These are phyloP conservation scores for Carapus acus DNA, from an alignment of 2,797 vertebrate genomes.

Conservation along the genomic window DNA sequence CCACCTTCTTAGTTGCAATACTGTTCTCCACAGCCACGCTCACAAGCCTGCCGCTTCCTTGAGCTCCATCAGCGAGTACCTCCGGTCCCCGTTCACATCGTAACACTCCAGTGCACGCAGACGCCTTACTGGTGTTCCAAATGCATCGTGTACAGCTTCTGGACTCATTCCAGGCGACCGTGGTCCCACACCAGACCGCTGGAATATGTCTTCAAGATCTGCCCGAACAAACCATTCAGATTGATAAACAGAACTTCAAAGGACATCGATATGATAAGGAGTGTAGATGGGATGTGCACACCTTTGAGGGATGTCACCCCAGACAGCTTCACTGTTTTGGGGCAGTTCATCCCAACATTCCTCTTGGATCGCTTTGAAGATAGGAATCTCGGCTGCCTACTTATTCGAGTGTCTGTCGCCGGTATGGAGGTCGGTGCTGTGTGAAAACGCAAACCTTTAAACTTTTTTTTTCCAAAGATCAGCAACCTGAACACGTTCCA, in stretches of 20 bases:
- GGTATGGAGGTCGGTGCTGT: slow-evolving; percentile 40
- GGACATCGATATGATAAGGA: background rate
- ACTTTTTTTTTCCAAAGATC: too few relatives aligned
- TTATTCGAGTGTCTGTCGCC: slow-evolving; percentile 36
- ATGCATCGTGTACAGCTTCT: slow-evolving; percentile 48
- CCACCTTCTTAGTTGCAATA: slow-evolving; percentile 48
- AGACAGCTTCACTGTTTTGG: slow-evolving; percentile 41
- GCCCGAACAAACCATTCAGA: slow-evolving; percentile 4
- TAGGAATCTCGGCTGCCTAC: slow-evolving; percentile 63
- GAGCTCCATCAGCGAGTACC: slow-evolving; percentile 67
- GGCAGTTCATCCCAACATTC: slow-evolving; percentile 32
- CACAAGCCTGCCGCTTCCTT: slow-evolving; percentile 61
- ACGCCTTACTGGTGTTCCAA: slow-evolving; percentile 50
- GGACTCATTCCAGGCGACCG: slow-evolving; percentile 53
- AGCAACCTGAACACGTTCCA: too few relatives aligned
- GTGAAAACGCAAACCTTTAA: too few relatives aligned
- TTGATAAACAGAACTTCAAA: background rate
- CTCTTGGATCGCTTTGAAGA: slow-evolving; percentile 56
- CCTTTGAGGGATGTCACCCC: slow-evolving; percentile 62
- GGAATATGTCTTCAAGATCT: slow-evolving; percentile 66
- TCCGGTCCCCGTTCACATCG: slow-evolving; percentile 61
- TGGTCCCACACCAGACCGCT: slow-evolving; percentile 15
- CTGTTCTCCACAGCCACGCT: slow-evolving; percentile 57
- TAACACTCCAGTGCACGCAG: slow-evolving; percentile 49
- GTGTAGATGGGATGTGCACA: slow-evolving; percentile 16